A percentile compares a stretch with the other conserved stretches of the same genome.
Evolutionary conservation across 1,140 invertebrate genomes (phyloP).

Genomic region (Zaprionus africanus): DNA sequence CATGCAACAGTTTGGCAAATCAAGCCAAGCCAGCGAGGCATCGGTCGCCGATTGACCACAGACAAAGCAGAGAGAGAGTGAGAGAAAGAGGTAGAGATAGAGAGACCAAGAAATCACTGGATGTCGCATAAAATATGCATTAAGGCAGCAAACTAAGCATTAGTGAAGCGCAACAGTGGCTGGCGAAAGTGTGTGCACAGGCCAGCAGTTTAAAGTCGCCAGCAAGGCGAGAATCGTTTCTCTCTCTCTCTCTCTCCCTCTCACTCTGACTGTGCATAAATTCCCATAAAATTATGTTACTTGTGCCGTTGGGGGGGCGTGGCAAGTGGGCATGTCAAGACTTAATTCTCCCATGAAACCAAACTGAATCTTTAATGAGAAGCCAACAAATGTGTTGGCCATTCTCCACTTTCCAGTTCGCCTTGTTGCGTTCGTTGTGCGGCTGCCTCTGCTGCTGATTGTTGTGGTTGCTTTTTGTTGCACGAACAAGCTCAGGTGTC

Average conservation of each 20-base stretch:
- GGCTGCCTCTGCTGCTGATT: constrained; percentile 57
- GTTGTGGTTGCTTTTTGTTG: constrained; percentile 57
- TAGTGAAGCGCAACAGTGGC: neutral
- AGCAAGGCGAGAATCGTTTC: constrained; percentile 21
- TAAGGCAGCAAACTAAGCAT: constrained; percentile 41
- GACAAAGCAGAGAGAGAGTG: constrained; percentile 36
- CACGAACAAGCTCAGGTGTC: constrained; percentile 36
- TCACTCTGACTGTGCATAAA: constrained; percentile 38
- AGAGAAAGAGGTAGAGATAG: constrained; percentile 23
- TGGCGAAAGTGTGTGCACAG: constrained; percentile 29
- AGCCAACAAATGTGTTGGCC: constrained; percentile 50
- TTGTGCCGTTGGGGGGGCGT: constrained; percentile 43
- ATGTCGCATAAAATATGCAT: constrained; percentile 70
- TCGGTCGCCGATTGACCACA: constrained; percentile 28
- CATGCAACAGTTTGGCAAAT: constrained; percentile 74
- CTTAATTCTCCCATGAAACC: constrained; percentile 78
- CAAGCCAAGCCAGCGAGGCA: constrained; percentile 28
- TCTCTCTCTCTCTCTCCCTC: neutral
- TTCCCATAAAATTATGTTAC: constrained; percentile 75
- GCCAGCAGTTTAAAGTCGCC: constrained; percentile 29
- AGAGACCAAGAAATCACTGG: constrained; percentile 65
- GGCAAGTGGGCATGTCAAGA: constrained; percentile 64
- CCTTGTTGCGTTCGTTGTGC: constrained; percentile 16
- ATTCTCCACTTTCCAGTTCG: constrained; percentile 14
- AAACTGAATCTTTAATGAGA: constrained; percentile 81